A percentile compares a stretch with the other conserved stretches of the same genome.
phyloP scores from a whole-genome alignment of 2,888 invertebrate species.

The Yponomeuta sedellus region DNA sequence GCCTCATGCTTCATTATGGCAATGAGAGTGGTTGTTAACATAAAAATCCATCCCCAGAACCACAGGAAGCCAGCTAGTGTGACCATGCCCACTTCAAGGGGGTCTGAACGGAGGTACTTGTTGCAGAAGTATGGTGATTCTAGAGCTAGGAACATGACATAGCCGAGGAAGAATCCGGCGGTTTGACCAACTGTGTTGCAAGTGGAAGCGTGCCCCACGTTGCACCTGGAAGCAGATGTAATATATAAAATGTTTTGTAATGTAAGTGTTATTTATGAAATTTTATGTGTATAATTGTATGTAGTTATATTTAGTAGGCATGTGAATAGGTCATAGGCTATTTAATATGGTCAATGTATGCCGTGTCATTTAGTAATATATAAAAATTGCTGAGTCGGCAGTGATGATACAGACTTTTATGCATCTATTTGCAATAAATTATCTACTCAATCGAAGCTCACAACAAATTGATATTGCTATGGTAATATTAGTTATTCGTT shows the following conservation, averaged over 20 bases:
- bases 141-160: conserved; percentile 95
- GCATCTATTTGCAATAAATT: too few species aligned
- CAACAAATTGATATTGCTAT: too few species aligned
- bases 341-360: too few species aligned
- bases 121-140: conserved; percentile 98
- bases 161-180: conserved; percentile 97
- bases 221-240: conserved; percentile 77
- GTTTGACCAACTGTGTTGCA: conserved; percentile 99
- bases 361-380: too few species aligned
- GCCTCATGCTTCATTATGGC: conserved; percentile 91
- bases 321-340: too few species aligned
- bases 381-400: too few species aligned
- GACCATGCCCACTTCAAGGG: conserved; percentile 82
- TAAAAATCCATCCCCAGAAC: conserved; percentile 96
- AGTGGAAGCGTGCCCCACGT: conserved; percentile 98
- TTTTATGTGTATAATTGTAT: too few species aligned
- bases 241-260: too few species aligned
- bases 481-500: too few species aligned
- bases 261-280: too few species aligned
- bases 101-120: conserved; percentile 86
- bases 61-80: conserved; percentile 89
- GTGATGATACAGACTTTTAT: too few species aligned
- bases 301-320: background rate
- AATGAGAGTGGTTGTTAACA: conserved; percentile 92
- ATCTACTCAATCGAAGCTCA: too few species aligned